Base-by-base conservation (phyloP, 2,888 invertebrate species). In the Anorthoa munda region DNA sequence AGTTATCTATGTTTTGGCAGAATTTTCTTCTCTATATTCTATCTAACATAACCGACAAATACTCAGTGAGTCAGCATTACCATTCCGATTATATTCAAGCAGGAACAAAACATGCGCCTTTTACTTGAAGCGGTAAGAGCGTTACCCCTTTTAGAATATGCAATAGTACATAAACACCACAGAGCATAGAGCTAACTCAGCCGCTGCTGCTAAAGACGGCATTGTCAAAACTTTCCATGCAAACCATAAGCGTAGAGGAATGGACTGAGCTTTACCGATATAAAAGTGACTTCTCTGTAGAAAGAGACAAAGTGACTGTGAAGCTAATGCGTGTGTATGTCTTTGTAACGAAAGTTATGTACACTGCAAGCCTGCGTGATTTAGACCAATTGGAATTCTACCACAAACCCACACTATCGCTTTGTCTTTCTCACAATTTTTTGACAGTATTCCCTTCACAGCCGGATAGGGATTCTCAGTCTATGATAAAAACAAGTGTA, bases 141-240 rank as follows among this genome's bases (percentile, higher is more conserved):
- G 55, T 51, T 59, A 78, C 79, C 79, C 76, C 56, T 67, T 65
- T 65, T 51, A 67, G 79, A 78, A 78, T 79, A 82, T 78, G 79
- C 83, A 82, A 78, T 72, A 60, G 66, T 72, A 80, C 51, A 79
- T 65, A 80, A 65, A 80, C 79, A 82, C 56, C 45, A 60, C 9
- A 60, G 60, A 60, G 9, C 2, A 3, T 2, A 7, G 13, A 21
- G 17, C 15, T 21, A 9, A 13, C 39, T 21, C n/a, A 12, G 1
- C 1, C 15, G n/a, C 39, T 9, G 15, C 0, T 7, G n/a, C n/a
- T n/a, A 21, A 5, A 21, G 13, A 21, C 53, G 2, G 13, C 4
- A 21, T 4, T 21, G 21, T 53, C 21, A 12, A 53, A 53, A 21
- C 21, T 53, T 53, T 13, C 53, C 13, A 53, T 13, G 12, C 21